Evolutionary conservation across 2,797 vertebrate species (phyloP), one percentile per base, ranked within the genome.

Genomic region (Enteromius argenteus): DNA sequence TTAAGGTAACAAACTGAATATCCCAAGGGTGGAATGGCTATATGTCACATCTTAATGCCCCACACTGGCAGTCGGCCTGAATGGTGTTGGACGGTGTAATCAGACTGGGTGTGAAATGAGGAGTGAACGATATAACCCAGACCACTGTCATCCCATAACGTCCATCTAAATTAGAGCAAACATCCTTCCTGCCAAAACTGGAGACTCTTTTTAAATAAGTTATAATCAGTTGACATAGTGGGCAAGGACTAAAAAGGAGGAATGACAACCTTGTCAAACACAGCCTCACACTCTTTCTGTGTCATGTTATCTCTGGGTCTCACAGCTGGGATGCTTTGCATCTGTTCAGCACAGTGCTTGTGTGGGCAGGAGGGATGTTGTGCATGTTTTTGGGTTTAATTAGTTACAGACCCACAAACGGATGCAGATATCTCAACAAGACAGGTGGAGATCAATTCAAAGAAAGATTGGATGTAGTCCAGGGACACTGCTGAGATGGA

Each of bases 371-470:
- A 93, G 91, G 78, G 56, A 73, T 56, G 58, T 64, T 74, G 87
- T 86, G 21, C 71, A 83, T 81, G 19, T 89, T 51, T 62, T 90
- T 81, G 85, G 62, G 87, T 94, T 90, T 86, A 92, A 94, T 94
- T 94, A 72, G 93, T 94, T 92, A 89, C 92, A 93, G 93, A 84
- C 88, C 90, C 90, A 87, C 87, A 91, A 80, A 90, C 90, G 88
- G 89, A 85, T 93, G 93, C 86, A 80, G 77, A 91, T 92, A 92
- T 95, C 93, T 92, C 95, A 95, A 93, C 90, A 93, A 93, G 91
- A 93, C 95, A 97, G 94, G 91, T 94, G 94, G 92, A 91, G 92
- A 92, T 94, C 89, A 93, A 93, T 96, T 92, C 86, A 92, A 91
- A 94, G 91, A 86, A 91, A 91, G 91, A 89, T 81, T 84, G 83